phyloP scores from a whole-genome alignment of 2,797 vertebrate genomes.

The Sarcophilus harrisii region DNA sequence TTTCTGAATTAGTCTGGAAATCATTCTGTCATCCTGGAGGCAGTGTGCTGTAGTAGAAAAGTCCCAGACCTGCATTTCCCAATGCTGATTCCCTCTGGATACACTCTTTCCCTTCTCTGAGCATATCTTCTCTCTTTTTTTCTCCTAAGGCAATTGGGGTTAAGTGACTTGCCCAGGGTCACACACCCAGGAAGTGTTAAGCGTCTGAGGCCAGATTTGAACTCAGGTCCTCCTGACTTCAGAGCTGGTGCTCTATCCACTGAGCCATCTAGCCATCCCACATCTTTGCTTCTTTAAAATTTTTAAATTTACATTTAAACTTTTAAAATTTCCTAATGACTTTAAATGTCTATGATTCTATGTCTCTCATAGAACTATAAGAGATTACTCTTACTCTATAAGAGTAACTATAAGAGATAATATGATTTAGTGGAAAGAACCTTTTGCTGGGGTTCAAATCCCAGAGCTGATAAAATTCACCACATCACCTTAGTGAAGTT shows the following conservation, averaged over 20 bases:
- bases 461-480: not conserved
- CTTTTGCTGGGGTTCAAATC: not conserved
- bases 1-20: not conserved
- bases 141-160: no score
- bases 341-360: not conserved
- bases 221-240: no score
- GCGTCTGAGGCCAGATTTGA: no score
- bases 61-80: not conserved
- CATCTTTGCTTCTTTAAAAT: not conserved
- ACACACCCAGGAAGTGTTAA: no score
- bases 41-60: not conserved
- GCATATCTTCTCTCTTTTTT: no score
- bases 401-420: not conserved
- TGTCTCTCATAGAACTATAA: not conserved
- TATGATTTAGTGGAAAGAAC: not conserved
- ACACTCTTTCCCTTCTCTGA: not conserved
- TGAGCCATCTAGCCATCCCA: no score
- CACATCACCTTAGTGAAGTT: accelerated
- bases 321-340: not conserved
- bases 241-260: no score
- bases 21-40: not conserved
- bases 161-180: no score
- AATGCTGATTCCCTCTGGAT: not conserved
- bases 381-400: no score
- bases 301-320: not conserved